These are phyloP conservation scores for Busseola fusca DNA, from an alignment of 2,888 invertebrate species.

Conservation along the genomic window DNA sequence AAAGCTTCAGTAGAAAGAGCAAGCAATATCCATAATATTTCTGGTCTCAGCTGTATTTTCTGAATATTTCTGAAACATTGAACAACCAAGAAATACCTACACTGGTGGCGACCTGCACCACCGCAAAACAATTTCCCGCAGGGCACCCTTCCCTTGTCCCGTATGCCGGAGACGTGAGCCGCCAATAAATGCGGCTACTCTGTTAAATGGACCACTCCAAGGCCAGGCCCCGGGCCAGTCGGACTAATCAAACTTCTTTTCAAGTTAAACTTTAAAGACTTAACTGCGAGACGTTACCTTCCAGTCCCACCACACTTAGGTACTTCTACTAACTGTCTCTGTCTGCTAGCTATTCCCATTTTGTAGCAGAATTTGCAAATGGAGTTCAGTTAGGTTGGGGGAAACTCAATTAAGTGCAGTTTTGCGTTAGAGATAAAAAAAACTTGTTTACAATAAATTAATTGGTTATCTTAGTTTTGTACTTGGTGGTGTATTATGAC, in stretches of 20 bases:
- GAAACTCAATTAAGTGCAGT: slow-evolving; percentile 39
- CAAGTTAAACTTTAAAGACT: slow-evolving; percentile 75
- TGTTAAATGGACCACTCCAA: slow-evolving; percentile 75
- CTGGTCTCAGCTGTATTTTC: neutral
- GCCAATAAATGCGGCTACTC: slow-evolving; percentile 82
- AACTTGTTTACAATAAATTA: slow-evolving; percentile 1
- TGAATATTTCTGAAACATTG: neutral
- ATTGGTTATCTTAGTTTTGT: slow-evolving; percentile 10
- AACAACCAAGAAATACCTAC: neutral
- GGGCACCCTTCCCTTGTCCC: slow-evolving; percentile 32
- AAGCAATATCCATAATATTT: neutral
- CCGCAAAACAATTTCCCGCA: slow-evolving; percentile 3
- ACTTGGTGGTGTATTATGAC: neutral
- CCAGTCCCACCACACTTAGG: slow-evolving; percentile 1
- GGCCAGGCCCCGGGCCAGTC: slow-evolving; percentile 75
- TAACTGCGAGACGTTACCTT: slow-evolving; percentile 46
- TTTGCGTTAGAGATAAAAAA: slow-evolving; percentile 9
- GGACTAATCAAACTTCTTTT: slow-evolving; percentile 80
- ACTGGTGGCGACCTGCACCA: neutral
- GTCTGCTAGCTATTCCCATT: slow-evolving; percentile 44
- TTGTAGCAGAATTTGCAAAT: slow-evolving; percentile 44
- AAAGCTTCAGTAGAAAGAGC: neutral
- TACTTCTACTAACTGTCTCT: slow-evolving; percentile 29
- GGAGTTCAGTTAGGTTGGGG: slow-evolving; percentile 2
- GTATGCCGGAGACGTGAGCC: slow-evolving; percentile 71